A percentile compares a stretch with the other conserved stretches of the same genome.
Conservation (phyloP, 1,140 invertebrate species). For the Drosophila hydei region DNA sequence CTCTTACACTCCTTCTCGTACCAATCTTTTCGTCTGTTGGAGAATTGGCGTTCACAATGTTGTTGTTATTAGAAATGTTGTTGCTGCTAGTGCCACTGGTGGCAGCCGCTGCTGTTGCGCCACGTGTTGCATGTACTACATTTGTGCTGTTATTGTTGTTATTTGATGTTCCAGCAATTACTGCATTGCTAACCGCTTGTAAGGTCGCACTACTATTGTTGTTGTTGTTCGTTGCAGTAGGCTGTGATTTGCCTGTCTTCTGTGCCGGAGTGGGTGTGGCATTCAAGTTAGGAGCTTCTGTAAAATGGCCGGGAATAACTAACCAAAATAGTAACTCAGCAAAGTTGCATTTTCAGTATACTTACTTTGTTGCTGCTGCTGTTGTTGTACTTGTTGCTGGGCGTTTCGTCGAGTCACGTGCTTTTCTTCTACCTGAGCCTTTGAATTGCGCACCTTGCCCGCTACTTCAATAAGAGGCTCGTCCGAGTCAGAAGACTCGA, state of each 20-base stretch:
- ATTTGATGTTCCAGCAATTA: slow-evolving; percentile 15
- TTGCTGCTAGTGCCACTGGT: slow-evolving; percentile 30
- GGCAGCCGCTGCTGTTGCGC: slow-evolving; percentile 66
- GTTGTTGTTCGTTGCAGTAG: slow-evolving; percentile 3
- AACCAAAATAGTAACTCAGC: background rate
- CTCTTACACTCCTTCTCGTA: slow-evolving; percentile 71
- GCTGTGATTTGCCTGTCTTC: slow-evolving; percentile 51
- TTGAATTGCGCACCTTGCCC: slow-evolving; percentile 87
- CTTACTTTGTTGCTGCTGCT: slow-evolving; percentile 58
- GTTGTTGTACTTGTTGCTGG: slow-evolving; percentile 55
- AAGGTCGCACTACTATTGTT: slow-evolving; percentile 8
- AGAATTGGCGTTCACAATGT: slow-evolving; percentile 58
- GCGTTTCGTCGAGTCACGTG: slow-evolving; percentile 74
- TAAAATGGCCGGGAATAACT: background rate
- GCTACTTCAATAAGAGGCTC: slow-evolving; percentile 90
- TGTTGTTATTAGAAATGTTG: slow-evolving; percentile 40
- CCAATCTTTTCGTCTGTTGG: slow-evolving; percentile 82
- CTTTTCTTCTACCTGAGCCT: slow-evolving; percentile 68
- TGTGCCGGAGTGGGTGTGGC: slow-evolving; percentile 18
- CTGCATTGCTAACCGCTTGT: slow-evolving; percentile 26
- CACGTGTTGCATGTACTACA: slow-evolving; percentile 68
- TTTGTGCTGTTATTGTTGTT: slow-evolving; percentile 35
- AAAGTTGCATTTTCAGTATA: slow-evolving; percentile 8
- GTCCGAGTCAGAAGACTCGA: slow-evolving; percentile 90
- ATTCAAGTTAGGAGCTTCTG: slow-evolving; percentile 50